A percentile compares a stretch with the other conserved stretches of the same genome.
Evolutionary conservation across 2,113 vertebrate genomes (phyloP).

Genomic region (Passer domesticus): DNA sequence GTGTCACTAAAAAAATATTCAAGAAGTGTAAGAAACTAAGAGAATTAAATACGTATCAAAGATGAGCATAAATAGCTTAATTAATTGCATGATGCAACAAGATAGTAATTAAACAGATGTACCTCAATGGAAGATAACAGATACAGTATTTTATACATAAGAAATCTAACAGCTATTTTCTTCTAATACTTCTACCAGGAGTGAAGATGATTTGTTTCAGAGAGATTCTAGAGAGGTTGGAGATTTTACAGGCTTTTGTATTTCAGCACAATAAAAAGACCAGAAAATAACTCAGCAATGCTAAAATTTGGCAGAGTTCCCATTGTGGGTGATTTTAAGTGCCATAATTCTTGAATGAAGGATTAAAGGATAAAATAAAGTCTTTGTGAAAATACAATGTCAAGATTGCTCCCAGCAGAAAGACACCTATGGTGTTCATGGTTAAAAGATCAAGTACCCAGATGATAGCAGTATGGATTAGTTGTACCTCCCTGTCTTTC

Average conservation of each 20-base stretch:
- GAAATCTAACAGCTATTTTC: not conserved
- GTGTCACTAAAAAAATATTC: not conserved
- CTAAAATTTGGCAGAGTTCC: conserved; percentile 16
- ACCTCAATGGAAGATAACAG: not conserved
- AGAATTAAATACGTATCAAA: not conserved
- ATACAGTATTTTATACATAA: not conserved
- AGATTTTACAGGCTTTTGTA: conserved; percentile 21
- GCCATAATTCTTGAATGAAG: conserved; percentile 8
- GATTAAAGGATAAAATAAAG: conserved; percentile 1
- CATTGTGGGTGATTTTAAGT: not conserved
- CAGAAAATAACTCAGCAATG: not conserved
- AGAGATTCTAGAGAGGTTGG: not conserved
- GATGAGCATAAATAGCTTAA: not conserved
- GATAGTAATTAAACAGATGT: not conserved
- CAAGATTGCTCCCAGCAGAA: not conserved
- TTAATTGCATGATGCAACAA: not conserved
- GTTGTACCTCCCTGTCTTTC: not conserved
- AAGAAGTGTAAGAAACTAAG: not conserved
- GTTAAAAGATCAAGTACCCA: not conserved
- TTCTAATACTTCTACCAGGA: not conserved
- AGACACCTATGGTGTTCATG: not conserved
- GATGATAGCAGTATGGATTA: not conserved
- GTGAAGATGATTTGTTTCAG: not conserved
- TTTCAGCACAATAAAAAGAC: not conserved
- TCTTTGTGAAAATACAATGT: not conserved